Base-by-base conservation (phyloP, 2,113 vertebrate species). In the Carassius carassius region DNA sequence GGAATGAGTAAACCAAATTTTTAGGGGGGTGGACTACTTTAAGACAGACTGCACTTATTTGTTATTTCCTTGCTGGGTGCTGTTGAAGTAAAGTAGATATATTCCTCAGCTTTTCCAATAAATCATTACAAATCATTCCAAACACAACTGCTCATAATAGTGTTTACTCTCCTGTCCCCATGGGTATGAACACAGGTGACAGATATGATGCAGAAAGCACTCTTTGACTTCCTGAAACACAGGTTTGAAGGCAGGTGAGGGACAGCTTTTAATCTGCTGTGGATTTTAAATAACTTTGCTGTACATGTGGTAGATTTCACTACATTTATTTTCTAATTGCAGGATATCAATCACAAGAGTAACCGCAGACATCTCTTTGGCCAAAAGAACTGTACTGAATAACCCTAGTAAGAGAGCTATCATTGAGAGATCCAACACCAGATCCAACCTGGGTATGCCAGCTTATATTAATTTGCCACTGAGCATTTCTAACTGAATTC, bases 121-220 rank as follows among this genome's bases (percentile, higher is more conserved):
- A 90, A 88, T 91, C 87, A 29, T 29, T 29, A 29, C 29, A 29
- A 29, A 29, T 29, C 29, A 29, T 87, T 91, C 90, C 90, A 44
- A 25, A 51, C 25, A 17, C 32, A 60, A 82, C 19, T 84, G 23
- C 91, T 90, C 91, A 29, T 51, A 54, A 16, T 69, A 10, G 65
- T 51, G 41, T 56, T 84, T 16, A 17, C 63, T 80, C 23, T 60
- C 85, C 49, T 87, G 32, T 49, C 60, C 74, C 44, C 17, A 76
- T 62, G 70, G 86, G 14, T 67, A 84, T 94, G 87, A 44, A 89
- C 87, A 69, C 93, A 99, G 98, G 98, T 99, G 94, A 99, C 98
- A 89, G 98, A 99, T 92, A 99, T 99, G 98, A 99, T 99, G 98
- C 98, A 99, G 96, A 99, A 99, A 96, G 98, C 98, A 60, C 96